These are phyloP conservation scores for Antigone vipio DNA, from an alignment of 2,113 vertebrate genomes.

Conservation along the genomic window DNA sequence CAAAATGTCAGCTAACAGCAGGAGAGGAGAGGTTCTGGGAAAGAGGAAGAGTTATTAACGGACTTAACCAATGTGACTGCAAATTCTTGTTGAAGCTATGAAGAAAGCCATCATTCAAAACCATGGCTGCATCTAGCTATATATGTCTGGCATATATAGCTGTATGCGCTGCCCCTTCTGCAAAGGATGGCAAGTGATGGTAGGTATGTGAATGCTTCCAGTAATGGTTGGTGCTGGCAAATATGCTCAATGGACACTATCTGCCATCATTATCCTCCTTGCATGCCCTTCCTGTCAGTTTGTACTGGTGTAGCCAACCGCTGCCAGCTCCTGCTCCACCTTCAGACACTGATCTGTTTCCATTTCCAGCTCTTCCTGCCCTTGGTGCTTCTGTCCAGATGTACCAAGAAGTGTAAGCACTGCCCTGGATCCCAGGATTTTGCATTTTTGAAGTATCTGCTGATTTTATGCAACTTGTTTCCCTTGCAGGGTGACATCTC, in stretches of 20 bases:
- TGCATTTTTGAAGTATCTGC: background rate
- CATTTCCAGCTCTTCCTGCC: background rate
- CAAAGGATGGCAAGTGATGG: background rate
- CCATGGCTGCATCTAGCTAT: background rate
- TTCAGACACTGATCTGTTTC: background rate
- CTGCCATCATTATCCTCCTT: background rate
- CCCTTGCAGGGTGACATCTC: background rate
- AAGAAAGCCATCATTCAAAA: background rate
- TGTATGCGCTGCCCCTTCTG: background rate
- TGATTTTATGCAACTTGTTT: background rate
- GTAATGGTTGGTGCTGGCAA: background rate
- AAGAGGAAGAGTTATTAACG: background rate
- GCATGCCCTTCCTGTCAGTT: background rate
- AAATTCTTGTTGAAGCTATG: background rate
- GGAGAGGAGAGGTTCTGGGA: background rate
- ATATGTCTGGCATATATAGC: background rate
- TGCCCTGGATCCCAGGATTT: background rate
- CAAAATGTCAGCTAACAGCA: background rate
- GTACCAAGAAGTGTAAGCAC: background rate
- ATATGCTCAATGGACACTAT: background rate
- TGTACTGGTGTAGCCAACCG: fast-evolving
- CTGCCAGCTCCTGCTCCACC: background rate
- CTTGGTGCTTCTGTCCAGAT: background rate
- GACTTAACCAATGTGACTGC: background rate
- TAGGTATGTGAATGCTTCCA: background rate